These are phyloP conservation scores for Gastrophryne carolinensis DNA, from an alignment of 2,797 vertebrate genomes.

Conservation along the genomic window DNA sequence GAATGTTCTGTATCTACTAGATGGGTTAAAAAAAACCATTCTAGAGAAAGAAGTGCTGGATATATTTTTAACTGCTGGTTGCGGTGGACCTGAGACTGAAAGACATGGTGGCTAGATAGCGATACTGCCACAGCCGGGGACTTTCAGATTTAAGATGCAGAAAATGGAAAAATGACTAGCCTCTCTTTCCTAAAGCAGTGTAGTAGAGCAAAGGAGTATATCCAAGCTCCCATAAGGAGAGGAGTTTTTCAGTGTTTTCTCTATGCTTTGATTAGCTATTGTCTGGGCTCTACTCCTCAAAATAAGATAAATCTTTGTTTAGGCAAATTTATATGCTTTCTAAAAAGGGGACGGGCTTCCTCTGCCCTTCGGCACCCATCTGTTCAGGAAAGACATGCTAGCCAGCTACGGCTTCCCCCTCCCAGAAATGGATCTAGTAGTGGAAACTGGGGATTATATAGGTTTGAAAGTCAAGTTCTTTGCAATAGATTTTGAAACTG, in stretches of 20 bases:
- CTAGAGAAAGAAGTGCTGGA: conserved; percentile 67
- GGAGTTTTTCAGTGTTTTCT: conserved; percentile 68
- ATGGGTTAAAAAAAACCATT: conserved; percentile 74
- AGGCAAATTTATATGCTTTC: conserved; percentile 58
- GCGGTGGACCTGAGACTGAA: conserved; percentile 75
- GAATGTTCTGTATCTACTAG: conserved; percentile 74
- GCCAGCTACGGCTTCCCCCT: conserved; percentile 62
- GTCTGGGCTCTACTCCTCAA: conserved; percentile 67
- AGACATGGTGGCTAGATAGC: conserved; percentile 67
- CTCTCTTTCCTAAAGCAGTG: conserved; percentile 65
- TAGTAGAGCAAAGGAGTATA: conserved; percentile 60
- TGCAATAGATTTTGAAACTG: conserved; percentile 43
- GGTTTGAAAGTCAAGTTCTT: conserved; percentile 61
- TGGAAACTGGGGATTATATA: conserved; percentile 65
- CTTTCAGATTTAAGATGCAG: conserved; percentile 73
- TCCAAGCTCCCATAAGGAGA: conserved; percentile 66
- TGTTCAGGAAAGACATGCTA: conserved; percentile 57
- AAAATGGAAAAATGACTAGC: conserved; percentile 65
- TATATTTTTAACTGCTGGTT: conserved; percentile 76
- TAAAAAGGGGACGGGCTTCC: conserved; percentile 63
- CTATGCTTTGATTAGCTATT: conserved; percentile 70
- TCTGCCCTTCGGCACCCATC: conserved; percentile 63
- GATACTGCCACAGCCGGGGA: conserved; percentile 71
- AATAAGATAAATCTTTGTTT: conserved; percentile 62
- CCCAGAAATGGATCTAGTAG: conserved; percentile 54